Evolutionary conservation across 2,888 invertebrate species (phyloP), one percentile per base, ranked within the genome.

Genomic region (Caenorhabditis afra): DNA sequence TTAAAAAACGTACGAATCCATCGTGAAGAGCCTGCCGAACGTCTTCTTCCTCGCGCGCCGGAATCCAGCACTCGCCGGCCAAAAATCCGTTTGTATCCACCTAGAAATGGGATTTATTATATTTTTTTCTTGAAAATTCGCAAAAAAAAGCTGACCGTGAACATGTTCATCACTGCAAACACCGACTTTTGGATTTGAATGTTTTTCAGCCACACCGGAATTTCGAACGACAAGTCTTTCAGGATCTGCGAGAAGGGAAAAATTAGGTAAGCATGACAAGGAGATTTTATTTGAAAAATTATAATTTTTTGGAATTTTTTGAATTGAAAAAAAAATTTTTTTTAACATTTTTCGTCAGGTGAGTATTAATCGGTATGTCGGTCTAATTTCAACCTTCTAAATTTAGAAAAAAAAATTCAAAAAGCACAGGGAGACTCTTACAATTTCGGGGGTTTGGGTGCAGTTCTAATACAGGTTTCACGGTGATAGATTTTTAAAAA

Each of bases 171-270:
- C 0, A 97, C 97, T 92, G 96, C 96, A 92, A 97, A 99, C 90
- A 98, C 97, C 20, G 97, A 97, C 92, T 98, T 98, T 90, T 97
- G 97, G 92, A 99, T 97, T 18, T 96, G 94, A 61, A 98, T 97
- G 92, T 97, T 97, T 64, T 91, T 90, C 91, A 96, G 95, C 98
- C 98, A 98, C 90, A 95, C 95, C 91, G 96, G 96, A 79, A 99
- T 95, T 91, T 97, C 96, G 91, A 96, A 96, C 0, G 98, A 97
- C 0, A 97, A 97, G 0, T 97, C 96, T 0, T 97, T 96, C n/a
- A 99, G 92, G 11, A 87, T 81, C 88, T 88, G 68, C 58, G 79
- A 67, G 18, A n/a, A n/a, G n/a, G n/a, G n/a, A n/a, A n/a, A n/a
- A n/a, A n/a, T n/a, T n/a, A n/a, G n/a, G n/a, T n/a, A n/a, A n/a